A percentile compares a stretch with the other conserved stretches of the same genome.
Evolutionary conservation across 2,113 vertebrate genomes (phyloP).

Genomic region (Paradoxurus hermaphroditus): DNA sequence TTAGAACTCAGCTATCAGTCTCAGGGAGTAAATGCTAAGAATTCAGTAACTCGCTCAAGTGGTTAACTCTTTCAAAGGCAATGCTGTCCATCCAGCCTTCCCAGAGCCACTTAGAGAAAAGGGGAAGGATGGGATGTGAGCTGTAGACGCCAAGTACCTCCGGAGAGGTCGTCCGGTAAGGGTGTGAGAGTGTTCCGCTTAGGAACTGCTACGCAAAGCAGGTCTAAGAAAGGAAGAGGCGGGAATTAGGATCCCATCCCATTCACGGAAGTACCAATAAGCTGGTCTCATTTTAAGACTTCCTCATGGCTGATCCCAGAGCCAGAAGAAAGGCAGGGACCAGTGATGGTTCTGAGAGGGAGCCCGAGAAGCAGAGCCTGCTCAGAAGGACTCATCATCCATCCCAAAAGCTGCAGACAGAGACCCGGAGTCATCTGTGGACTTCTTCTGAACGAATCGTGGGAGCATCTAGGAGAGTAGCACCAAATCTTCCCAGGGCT

Average conservation of each 20-base stretch:
- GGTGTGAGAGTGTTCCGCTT: background rate
- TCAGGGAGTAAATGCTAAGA: background rate
- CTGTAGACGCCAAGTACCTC: background rate
- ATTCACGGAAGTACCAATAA: background rate
- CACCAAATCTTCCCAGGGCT: background rate
- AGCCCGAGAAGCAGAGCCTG: background rate
- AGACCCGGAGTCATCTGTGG: background rate
- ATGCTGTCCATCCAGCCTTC: background rate
- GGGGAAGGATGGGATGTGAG: background rate
- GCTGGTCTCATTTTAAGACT: background rate
- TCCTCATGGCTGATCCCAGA: background rate
- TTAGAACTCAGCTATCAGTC: background rate
- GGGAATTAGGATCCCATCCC: background rate
- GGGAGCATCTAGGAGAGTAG: background rate
- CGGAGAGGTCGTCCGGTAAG: background rate
- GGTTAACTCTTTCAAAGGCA: background rate
- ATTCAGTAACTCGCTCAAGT: background rate
- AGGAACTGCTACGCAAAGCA: background rate
- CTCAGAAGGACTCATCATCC: background rate
- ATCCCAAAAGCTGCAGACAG: background rate
- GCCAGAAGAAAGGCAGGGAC: background rate
- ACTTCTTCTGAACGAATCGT: background rate
- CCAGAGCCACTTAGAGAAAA: background rate
- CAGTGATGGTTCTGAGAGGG: background rate
- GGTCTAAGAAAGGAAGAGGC: background rate